These are phyloP conservation scores for Scelioninae gen. 1 DNA, from an alignment of 2,888 invertebrate species.

Conservation along the genomic window DNA sequence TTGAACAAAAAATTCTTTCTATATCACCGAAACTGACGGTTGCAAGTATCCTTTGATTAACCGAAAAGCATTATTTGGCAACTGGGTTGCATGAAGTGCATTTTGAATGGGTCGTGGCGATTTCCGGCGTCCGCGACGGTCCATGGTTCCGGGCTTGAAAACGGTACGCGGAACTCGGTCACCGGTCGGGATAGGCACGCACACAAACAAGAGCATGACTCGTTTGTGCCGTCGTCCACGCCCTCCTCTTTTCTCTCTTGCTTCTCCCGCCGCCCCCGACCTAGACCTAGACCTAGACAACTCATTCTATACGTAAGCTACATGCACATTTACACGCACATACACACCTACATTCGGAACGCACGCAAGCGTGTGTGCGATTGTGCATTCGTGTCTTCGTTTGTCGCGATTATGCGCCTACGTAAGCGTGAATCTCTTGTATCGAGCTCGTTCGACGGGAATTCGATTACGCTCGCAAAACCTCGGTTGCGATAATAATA, in stretches of 20 bases:
- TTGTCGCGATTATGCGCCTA: slow-evolving; percentile 73
- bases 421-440: slow-evolving; percentile 71
- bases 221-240: slow-evolving; percentile 66
- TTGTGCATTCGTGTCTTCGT: slow-evolving; percentile 71
- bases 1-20: no score
- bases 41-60: no score
- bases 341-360: background rate
- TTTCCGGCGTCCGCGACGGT: slow-evolving; percentile 59
- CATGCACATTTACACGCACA: slow-evolving; percentile 51
- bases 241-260: slow-evolving; percentile 44
- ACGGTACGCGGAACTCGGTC: slow-evolving; percentile 74
- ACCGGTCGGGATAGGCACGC: slow-evolving; percentile 74
- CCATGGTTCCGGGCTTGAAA: slow-evolving; percentile 66
- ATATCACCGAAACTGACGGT: no score
- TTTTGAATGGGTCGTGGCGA: slow-evolving; percentile 40
- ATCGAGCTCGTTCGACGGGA: slow-evolving; percentile 48
- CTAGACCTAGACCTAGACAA: slow-evolving; percentile 81
- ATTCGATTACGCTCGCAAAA: slow-evolving; percentile 55
- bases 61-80: slow-evolving; percentile 8
- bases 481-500: slow-evolving; percentile 37
- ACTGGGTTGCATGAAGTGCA: slow-evolving; percentile 23
- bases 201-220: slow-evolving; percentile 16
- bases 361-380: slow-evolving; percentile 2
- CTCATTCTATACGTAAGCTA: slow-evolving; percentile 74
- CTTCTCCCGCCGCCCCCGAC: slow-evolving; percentile 73